These are phyloP conservation scores for Solenopsis fugax DNA, from an alignment of 1,140 invertebrate species.

Conservation along the genomic window DNA sequence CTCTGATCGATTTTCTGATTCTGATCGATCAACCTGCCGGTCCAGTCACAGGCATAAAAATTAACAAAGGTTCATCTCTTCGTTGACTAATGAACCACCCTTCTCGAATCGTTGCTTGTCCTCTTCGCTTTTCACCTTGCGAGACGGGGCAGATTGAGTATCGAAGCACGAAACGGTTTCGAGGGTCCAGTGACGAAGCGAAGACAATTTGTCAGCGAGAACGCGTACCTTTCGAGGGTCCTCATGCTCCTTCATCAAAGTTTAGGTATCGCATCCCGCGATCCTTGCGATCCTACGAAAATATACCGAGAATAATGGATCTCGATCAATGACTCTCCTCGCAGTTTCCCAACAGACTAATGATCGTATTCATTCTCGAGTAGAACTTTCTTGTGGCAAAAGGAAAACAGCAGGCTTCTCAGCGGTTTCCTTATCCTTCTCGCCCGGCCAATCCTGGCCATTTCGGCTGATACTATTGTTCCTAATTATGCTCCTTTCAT, in stretches of 20 bases:
- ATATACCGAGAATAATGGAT: constrained; percentile 73
- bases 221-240: constrained; percentile 13
- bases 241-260: constrained; percentile 51
- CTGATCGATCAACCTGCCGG: constrained; percentile 45
- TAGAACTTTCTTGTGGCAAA: constrained; percentile 71
- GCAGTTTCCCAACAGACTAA: constrained; percentile 77
- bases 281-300: constrained; percentile 73
- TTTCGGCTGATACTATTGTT: constrained; percentile 80
- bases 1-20: constrained; percentile 21
- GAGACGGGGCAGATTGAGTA: constrained; percentile 64
- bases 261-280: constrained; percentile 39
- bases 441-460: constrained; percentile 54
- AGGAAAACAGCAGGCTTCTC: constrained; percentile 77
- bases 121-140: constrained; percentile 41
- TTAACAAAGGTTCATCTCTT: constrained; percentile 44
- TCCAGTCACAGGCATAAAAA: not conserved
- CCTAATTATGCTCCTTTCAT: constrained; percentile 73
- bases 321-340: constrained; percentile 75
- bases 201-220: constrained; percentile 74
- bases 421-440: constrained; percentile 35
- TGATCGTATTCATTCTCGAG: constrained; percentile 79
- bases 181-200: constrained; percentile 71
- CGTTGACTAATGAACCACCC: constrained; percentile 69
- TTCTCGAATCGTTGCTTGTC: not conserved
- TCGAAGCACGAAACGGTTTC: constrained; percentile 58